phyloP scores from a whole-genome alignment of 2,888 invertebrate genomes.

The Acrocyrtus sp. region DNA sequence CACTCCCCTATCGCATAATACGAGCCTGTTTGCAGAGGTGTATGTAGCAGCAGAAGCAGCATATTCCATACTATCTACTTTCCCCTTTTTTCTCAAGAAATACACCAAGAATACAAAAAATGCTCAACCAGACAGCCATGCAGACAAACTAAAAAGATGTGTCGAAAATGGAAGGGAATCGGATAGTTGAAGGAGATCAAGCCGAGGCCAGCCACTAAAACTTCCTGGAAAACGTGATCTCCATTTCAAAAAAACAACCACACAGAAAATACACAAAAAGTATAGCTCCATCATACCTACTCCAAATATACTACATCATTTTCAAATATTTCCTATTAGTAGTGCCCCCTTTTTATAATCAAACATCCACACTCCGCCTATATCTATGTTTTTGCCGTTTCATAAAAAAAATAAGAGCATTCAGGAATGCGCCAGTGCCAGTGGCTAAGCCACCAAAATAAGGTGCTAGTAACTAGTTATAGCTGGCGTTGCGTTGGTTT shows the following conservation, averaged over 20 bases:
- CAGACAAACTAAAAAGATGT: constrained; percentile 36
- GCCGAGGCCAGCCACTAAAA: constrained; percentile 54
- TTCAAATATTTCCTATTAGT: neutral
- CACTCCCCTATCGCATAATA: neutral
- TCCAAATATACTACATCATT: neutral
- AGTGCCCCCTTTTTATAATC: neutral
- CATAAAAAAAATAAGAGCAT: too few relatives aligned
- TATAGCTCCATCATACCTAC: constrained; percentile 1
- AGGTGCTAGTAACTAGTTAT: too few relatives aligned
- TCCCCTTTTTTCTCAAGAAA: neutral
- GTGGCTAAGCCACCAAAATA: too few relatives aligned
- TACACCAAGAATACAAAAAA: neutral
- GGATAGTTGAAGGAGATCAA: constrained; percentile 53
- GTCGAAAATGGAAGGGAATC: constrained; percentile 54
- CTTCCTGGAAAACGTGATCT: constrained; percentile 59
- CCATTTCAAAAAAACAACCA: constrained; percentile 54
- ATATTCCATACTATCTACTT: neutral
- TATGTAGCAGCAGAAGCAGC: too few relatives aligned
- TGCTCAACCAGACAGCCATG: neutral
- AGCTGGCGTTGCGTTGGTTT: neutral
- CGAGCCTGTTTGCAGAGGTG: neutral
- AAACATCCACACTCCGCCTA: neutral
- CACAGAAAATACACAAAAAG: constrained; percentile 11
- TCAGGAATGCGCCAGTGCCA: too few relatives aligned
- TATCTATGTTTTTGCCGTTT: too few relatives aligned